A percentile compares a stretch with the other conserved stretches of the same genome.
Conservation (phyloP, 2,113 vertebrate species). For the Coptodon rendalli region DNA sequence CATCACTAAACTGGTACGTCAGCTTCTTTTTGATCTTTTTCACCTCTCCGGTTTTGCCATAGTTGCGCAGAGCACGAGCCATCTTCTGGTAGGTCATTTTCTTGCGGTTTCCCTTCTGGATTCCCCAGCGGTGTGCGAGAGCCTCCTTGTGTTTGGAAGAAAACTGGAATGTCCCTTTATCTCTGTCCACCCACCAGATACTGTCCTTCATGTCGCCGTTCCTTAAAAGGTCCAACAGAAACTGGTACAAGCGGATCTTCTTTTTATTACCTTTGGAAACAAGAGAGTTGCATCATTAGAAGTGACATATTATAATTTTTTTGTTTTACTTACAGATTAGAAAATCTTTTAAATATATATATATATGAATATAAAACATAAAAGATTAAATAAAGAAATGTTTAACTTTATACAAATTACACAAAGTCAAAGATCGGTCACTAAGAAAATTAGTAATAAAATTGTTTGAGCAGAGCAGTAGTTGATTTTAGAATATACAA, state of each 20-base stretch:
- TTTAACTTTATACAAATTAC: background rate
- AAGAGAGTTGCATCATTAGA: background rate
- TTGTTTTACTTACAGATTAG: background rate
- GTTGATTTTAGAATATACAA: background rate
- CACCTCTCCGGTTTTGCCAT: slow-evolving; percentile 97
- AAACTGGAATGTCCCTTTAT: slow-evolving; percentile 98
- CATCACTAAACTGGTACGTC: slow-evolving; percentile 97
- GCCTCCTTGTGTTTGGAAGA: slow-evolving; percentile 99
- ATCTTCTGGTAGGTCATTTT: slow-evolving; percentile 99
- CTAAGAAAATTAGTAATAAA: background rate
- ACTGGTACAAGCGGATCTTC: slow-evolving; percentile 98
- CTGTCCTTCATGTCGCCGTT: slow-evolving; percentile 98
- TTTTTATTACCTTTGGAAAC: slow-evolving; percentile 87
- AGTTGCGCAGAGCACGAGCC: slow-evolving; percentile 96
- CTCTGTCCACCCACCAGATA: slow-evolving; percentile 99
- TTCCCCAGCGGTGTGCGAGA: slow-evolving; percentile 92
- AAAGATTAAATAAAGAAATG: background rate
- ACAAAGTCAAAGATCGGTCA: background rate
- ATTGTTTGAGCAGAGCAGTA: background rate
- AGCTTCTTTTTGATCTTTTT: slow-evolving; percentile 99
- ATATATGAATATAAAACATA: background rate
- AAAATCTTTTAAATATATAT: background rate
- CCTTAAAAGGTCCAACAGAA: slow-evolving; percentile 93
- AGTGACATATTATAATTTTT: background rate
- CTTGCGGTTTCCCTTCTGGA: slow-evolving; percentile 98